Percentiles rank a stretch among this genome's conserved stretches.
Conservation (phyloP, 2,797 vertebrate species). For the Xiphophorus birchmanni region DNA sequence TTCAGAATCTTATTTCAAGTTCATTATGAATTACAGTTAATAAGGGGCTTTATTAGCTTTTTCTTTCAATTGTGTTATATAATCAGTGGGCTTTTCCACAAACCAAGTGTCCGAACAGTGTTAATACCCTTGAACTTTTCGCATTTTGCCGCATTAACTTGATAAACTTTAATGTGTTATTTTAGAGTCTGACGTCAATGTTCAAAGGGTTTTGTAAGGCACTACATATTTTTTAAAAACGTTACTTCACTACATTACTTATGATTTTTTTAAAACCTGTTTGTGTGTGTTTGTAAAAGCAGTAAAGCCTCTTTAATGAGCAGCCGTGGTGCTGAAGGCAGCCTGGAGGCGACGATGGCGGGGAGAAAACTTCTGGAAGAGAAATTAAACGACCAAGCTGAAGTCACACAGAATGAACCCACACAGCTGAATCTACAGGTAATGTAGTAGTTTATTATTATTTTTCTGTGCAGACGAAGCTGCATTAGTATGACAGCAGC, state of each 20-base stretch:
- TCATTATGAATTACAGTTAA: not conserved
- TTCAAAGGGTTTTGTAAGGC: not conserved
- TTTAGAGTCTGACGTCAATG: not conserved
- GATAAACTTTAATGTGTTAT: not conserved
- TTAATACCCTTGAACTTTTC: not conserved
- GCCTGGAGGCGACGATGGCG: conserved; percentile 79
- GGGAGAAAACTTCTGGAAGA: conserved; percentile 87
- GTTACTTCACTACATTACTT: conserved; percentile 12
- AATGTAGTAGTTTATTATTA: not conserved
- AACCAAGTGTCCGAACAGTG: not conserved
- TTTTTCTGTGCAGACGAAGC: not conserved
- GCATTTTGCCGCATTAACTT: not conserved
- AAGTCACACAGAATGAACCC: conserved; percentile 86
- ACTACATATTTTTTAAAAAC: not conserved
- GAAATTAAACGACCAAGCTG: conserved; percentile 82
- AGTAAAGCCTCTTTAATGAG: conserved; percentile 69
- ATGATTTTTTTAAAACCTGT: not conserved
- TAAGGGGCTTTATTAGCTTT: not conserved
- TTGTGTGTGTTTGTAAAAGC: conserved; percentile 2
- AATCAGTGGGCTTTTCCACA: not conserved
- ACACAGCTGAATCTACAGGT: conserved; percentile 70
- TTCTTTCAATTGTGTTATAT: not conserved
- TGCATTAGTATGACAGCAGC: too few relatives aligned
- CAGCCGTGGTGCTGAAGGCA: conserved; percentile 70
- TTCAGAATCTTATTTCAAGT: not conserved